Conservation (phyloP, 2,888 invertebrate species). For the Bedellia somnulentella region DNA sequence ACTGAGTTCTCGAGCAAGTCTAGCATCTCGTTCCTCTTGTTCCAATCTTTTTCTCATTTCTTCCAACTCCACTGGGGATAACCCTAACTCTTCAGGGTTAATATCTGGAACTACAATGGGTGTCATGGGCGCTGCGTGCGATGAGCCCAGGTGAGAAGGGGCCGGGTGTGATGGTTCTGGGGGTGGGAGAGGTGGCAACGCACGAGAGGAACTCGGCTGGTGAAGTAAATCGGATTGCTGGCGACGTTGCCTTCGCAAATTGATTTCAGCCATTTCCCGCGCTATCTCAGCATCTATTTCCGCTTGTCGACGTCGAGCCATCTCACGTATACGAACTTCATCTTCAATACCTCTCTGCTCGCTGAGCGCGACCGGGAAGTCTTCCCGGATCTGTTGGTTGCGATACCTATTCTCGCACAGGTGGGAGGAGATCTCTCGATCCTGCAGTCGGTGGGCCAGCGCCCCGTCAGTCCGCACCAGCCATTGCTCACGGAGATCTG, state of each 20-base stretch:
- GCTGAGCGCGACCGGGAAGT: conserved; percentile 45
- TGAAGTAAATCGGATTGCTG: conserved; percentile 23
- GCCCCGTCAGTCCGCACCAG: conserved; percentile 48
- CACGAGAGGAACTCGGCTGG: conserved; percentile 33
- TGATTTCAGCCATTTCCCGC: conserved; percentile 48
- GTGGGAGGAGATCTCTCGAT: conserved; percentile 50
- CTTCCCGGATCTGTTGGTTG: conserved; percentile 52
- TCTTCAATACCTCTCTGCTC: conserved; percentile 46
- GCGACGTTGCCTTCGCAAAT: conserved; percentile 37
- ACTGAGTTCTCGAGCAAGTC: conserved; percentile 38
- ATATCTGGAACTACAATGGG: too few relatives aligned
- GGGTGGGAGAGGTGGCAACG: conserved; percentile 18
- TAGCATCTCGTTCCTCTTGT: conserved; percentile 46
- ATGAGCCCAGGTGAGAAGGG: conserved; percentile 7
- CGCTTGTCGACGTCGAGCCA: conserved; percentile 38
- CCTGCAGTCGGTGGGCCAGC: conserved; percentile 47
- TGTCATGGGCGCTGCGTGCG: too few relatives aligned
- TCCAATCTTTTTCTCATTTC: conserved; percentile 40
- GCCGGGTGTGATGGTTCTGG: conserved; percentile 14
- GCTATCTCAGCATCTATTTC: conserved; percentile 52
- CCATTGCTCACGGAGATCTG: conserved; percentile 51
- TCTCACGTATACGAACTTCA: conserved; percentile 31
- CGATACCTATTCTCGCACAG: conserved; percentile 47
- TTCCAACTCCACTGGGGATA: conserved; percentile 37
- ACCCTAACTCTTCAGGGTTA: conserved; percentile 37